Conservation (phyloP, 2,797 vertebrate genomes). For the Acropternis orthonyx region DNA sequence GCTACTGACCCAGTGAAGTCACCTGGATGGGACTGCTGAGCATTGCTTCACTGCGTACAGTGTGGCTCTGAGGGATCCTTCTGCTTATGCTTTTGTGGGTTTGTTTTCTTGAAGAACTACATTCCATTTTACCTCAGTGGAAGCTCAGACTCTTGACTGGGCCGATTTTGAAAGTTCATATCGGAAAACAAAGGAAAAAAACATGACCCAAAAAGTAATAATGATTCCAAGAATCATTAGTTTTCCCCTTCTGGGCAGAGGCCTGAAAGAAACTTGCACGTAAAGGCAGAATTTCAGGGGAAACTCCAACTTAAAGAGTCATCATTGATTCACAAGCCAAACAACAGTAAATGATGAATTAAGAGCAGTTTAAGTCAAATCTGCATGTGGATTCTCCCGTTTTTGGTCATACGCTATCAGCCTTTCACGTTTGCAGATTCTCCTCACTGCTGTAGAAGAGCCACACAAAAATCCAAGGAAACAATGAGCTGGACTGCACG, state of each 20-base stretch:
- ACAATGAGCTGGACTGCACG: neutral
- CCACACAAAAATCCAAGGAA: neutral
- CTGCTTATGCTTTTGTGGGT: neutral
- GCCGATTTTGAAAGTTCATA: neutral
- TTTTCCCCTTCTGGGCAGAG: slow-evolving; percentile 12
- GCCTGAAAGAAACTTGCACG: slow-evolving; percentile 23
- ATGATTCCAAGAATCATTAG: neutral
- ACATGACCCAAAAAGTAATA: neutral
- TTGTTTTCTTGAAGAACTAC: slow-evolving; percentile 10
- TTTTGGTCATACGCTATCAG: neutral
- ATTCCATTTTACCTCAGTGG: neutral
- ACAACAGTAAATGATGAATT: slow-evolving; percentile 17
- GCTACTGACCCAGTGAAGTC: neutral
- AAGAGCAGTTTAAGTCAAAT: slow-evolving; percentile 1
- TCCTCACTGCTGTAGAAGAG: neutral
- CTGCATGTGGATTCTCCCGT: neutral
- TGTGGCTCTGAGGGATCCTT: neutral
- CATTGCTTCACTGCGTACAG: neutral
- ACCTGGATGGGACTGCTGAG: neutral
- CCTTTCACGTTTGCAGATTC: neutral
- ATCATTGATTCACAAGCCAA: neutral
- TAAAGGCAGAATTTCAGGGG: slow-evolving; percentile 44
- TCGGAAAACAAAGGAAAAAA: neutral
- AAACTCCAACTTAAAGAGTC: slow-evolving; percentile 45
- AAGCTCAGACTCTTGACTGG: neutral